A percentile compares a stretch with the other conserved stretches of the same genome.
Evolutionary conservation across 1,140 invertebrate species (phyloP).

Genomic region (Chironomus striatipennis): DNA sequence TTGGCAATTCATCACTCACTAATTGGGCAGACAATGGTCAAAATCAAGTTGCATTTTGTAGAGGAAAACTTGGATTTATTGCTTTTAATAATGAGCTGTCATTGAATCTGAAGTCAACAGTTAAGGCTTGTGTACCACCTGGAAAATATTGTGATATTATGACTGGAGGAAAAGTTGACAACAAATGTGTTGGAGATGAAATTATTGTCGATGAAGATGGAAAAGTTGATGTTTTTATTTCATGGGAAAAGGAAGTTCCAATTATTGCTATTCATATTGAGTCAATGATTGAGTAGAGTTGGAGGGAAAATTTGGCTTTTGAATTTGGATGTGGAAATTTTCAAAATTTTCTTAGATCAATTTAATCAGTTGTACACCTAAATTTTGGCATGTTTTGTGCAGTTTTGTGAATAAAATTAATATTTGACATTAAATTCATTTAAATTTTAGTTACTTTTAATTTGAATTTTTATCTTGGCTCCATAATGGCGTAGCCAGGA

Average conservation of each 20-base stretch:
- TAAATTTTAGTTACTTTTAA: too few species aligned
- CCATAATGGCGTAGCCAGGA: too few species aligned
- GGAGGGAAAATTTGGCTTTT: too few species aligned
- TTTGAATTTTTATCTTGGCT: too few species aligned
- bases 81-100: constrained; percentile 53
- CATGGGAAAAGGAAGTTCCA: neutral
- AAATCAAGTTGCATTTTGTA: constrained; percentile 66
- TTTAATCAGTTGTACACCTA: too few species aligned
- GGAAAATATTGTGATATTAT: constrained; percentile 77
- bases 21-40: constrained; percentile 65
- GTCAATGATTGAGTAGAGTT: neutral
- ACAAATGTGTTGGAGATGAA: constrained; percentile 59
- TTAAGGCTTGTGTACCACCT: constrained; percentile 51
- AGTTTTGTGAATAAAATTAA: too few species aligned
- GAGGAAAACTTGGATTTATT: constrained; percentile 58
- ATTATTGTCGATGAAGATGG: constrained; percentile 57
- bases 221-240: constrained; percentile 38
- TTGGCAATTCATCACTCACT: constrained; percentile 41
- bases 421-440: too few species aligned
- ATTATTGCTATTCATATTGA: neutral
- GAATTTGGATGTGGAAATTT: too few species aligned
- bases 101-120: neutral
- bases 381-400: too few species aligned
- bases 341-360: too few species aligned
- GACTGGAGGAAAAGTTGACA: constrained; percentile 47